phyloP scores from a whole-genome alignment of 2,113 vertebrate species.

The Puntigrus tetrazona region DNA sequence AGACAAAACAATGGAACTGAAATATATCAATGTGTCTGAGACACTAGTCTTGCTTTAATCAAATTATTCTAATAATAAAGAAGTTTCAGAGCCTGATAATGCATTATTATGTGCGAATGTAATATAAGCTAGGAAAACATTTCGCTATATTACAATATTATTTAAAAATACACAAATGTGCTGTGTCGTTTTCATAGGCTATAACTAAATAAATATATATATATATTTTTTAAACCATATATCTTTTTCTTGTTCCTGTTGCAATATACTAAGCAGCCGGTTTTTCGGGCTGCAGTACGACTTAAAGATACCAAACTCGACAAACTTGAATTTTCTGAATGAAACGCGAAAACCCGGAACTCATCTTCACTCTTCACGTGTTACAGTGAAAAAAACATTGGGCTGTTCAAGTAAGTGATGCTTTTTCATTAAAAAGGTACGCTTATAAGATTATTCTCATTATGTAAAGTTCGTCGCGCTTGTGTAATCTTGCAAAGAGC shows the following conservation, averaged over 20 bases:
- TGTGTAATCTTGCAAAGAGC: background rate
- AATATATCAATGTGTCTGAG: too few species aligned
- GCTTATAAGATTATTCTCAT: background rate
- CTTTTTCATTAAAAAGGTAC: background rate
- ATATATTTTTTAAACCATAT: too few species aligned
- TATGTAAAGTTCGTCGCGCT: background rate
- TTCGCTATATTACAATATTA: background rate
- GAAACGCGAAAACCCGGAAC: conserved; percentile 29
- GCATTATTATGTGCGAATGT: background rate
- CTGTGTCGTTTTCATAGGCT: background rate
- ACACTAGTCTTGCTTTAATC: background rate
- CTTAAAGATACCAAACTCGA: conserved; percentile 21
- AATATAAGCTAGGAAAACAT: background rate
- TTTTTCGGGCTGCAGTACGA: conserved; percentile 23
- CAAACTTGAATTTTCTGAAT: conserved; percentile 36
- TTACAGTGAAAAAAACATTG: conserved; percentile 1
- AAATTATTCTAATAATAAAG: background rate
- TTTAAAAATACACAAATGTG: background rate
- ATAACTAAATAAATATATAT: background rate
- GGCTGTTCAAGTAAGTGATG: background rate
- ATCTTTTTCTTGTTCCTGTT: background rate
- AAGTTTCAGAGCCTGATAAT: background rate
- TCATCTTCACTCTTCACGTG: conserved; percentile 5
- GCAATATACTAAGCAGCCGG: conserved; percentile 9
- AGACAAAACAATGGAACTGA: too few species aligned